Evolutionary conservation across 2,797 vertebrate species (phyloP), one percentile per base, ranked within the genome.

Genomic region (Enteromius treurensis): DNA sequence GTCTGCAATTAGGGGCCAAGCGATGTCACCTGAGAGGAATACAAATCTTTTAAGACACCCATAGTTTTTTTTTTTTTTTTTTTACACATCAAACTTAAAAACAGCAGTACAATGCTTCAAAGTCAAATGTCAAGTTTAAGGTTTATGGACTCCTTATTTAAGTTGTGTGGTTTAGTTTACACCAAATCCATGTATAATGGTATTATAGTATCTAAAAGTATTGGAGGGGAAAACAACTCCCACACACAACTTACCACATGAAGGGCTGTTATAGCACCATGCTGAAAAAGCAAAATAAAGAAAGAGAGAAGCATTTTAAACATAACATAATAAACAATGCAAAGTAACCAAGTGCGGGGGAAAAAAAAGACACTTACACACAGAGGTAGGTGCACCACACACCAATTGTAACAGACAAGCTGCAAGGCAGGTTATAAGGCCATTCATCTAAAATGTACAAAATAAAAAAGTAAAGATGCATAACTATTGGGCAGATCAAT

Each of bases 241-340:
- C 37, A 37, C 37, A 37, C 37, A 37, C 7, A 37, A 42, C 94
- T 93, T 82, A 95, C 93, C 87, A 87, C 94, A 95, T 2, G 0
- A 3, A 9, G 79, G 1, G 0, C 26, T 0, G 26, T 93, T 37
- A 55, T 93, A 93, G 84, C 94, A 95, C 93, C 93, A 95, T 0
- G 0, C 94, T 95, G 81, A n/a, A 15, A 79, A 40, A 76, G 4
- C 37, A 23, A 2, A 0, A 13, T 21, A 49, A 0, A 2, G 4
- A 1, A 70, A 53, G 8, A 15, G 2, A 32, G 14, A 17, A 29
- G 23, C 23, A 3, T 37, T 51, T 11, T 4, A 37, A 62, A 58
- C 15, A 1, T 0, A 1, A 10, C 2, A 15, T 8, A 26, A 58
- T 8, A 53, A 1, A 51, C 1, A 70, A 1, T 9, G 17, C 26